Evolutionary conservation across 2,113 vertebrate species (phyloP).

Genomic region (Dicerorhinus sumatrensis): DNA sequence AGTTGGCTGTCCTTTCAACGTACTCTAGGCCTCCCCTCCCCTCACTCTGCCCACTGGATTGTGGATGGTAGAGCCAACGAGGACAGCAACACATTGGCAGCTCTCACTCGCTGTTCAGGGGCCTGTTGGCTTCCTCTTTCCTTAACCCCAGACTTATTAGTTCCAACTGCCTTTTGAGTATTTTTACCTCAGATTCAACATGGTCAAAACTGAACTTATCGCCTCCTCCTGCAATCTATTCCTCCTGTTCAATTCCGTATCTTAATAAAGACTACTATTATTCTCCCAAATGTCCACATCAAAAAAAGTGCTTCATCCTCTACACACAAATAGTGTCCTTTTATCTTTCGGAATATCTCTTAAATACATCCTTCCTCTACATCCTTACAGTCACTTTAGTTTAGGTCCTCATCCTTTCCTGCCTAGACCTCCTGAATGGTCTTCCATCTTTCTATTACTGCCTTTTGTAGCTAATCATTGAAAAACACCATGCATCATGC

Average conservation of each 20-base stretch:
- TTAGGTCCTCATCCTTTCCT: background rate
- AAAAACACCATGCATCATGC: background rate
- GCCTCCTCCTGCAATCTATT: background rate
- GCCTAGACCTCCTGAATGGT: background rate
- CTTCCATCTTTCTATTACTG: background rate
- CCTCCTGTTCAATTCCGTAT: background rate
- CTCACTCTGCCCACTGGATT: background rate
- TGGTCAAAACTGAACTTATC: background rate
- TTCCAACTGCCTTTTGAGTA: background rate
- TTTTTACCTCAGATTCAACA: background rate
- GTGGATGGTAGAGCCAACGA: background rate
- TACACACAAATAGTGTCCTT: background rate
- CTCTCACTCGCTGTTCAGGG: background rate
- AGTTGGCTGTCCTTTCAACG: background rate
- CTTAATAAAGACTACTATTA: background rate
- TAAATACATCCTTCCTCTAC: background rate
- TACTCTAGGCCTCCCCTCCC: background rate
- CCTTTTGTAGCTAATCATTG: background rate
- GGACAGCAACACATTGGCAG: background rate
- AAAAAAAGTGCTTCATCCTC: background rate
- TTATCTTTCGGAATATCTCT: background rate
- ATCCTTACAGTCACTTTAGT: background rate
- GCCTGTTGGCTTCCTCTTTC: background rate
- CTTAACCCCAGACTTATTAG: background rate
- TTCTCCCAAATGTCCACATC: background rate